Evolutionary conservation across 2,888 invertebrate species (phyloP).

Genomic region (Charanyca ferruginea): DNA sequence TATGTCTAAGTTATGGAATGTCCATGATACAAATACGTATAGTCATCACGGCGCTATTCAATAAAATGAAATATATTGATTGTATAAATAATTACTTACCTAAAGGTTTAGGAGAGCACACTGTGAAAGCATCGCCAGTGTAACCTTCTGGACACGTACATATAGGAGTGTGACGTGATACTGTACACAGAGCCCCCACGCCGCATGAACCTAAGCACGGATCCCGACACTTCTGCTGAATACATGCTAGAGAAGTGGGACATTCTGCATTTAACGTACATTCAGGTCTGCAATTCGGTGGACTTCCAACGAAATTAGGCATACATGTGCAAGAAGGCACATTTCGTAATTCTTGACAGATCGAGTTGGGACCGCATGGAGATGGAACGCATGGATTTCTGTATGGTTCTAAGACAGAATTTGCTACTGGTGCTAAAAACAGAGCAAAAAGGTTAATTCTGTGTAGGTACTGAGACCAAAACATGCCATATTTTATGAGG

Average conservation of each 20-base stretch:
- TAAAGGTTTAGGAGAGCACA: slow-evolving; percentile 86
- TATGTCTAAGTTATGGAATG: neutral
- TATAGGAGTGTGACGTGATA: slow-evolving; percentile 94
- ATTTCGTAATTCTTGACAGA: slow-evolving; percentile 91
- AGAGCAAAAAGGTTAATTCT: slow-evolving; percentile 60
- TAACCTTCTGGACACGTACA: slow-evolving; percentile 94
- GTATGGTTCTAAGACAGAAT: slow-evolving; percentile 86
- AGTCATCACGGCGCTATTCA: too few species aligned
- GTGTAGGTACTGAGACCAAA: neutral
- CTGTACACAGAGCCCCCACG: slow-evolving; percentile 91
- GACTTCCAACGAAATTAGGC: slow-evolving; percentile 91
- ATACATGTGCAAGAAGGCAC: slow-evolving; percentile 92
- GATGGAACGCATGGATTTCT: slow-evolving; percentile 91
- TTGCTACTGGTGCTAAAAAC: slow-evolving; percentile 86
- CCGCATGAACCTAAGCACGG: slow-evolving; percentile 94
- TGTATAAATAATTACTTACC: slow-evolving; percentile 68
- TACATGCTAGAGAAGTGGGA: slow-evolving; percentile 92
- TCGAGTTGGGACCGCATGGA: slow-evolving; percentile 94
- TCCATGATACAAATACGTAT: neutral
- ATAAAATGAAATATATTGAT: neutral
- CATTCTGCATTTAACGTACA: slow-evolving; percentile 94
- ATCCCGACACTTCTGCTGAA: slow-evolving; percentile 93
- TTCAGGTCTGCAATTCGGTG: slow-evolving; percentile 93
- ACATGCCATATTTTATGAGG: neutral
- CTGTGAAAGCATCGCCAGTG: slow-evolving; percentile 92